Evolutionary conservation across 2,888 invertebrate species (phyloP).

Genomic region (Xanthostigma xanthostigma): DNA sequence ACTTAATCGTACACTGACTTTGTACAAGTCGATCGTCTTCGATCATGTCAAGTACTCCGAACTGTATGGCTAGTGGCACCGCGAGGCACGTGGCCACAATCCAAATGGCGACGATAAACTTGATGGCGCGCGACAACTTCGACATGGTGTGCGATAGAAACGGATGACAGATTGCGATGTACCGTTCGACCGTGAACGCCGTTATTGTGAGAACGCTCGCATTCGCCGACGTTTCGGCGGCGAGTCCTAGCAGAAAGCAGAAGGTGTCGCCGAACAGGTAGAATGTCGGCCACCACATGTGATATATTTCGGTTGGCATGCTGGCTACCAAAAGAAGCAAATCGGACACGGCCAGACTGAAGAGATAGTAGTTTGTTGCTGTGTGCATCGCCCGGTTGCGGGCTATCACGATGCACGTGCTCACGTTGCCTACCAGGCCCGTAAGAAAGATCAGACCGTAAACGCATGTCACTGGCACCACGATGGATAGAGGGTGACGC

Average conservation of each 20-base stretch:
- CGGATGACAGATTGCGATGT: conserved; percentile 55
- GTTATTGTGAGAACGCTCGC: conserved; percentile 56
- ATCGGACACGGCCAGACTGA: conserved; percentile 66
- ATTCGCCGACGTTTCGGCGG: conserved; percentile 68
- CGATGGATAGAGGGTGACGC: conserved; percentile 41
- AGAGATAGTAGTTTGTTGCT: conserved; percentile 69
- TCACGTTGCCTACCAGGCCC: conserved; percentile 63
- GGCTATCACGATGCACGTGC: conserved; percentile 65
- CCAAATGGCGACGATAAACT: conserved; percentile 72
- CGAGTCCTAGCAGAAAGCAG: conserved; percentile 58
- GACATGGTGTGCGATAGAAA: conserved; percentile 70
- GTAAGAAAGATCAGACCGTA: conserved; percentile 55
- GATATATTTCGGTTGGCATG: conserved; percentile 64
- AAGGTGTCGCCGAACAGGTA: conserved; percentile 64
- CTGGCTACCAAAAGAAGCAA: conserved; percentile 58
- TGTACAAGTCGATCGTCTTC: conserved; percentile 21
- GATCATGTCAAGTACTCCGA: conserved; percentile 26
- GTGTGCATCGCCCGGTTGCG: conserved; percentile 69
- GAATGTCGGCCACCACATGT: conserved; percentile 55
- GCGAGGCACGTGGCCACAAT: conserved; percentile 56
- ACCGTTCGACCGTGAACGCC: conserved; percentile 55
- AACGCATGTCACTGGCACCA: conserved; percentile 49
- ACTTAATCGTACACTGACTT: conserved; percentile 31
- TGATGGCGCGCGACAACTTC: conserved; percentile 68
- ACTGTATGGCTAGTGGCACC: conserved; percentile 49